Percentiles rank a stretch among this genome's conserved stretches.
These are phyloP conservation scores for Mactromeris polynyma DNA, from an alignment of 2,888 invertebrate genomes.

Conservation along the genomic window DNA sequence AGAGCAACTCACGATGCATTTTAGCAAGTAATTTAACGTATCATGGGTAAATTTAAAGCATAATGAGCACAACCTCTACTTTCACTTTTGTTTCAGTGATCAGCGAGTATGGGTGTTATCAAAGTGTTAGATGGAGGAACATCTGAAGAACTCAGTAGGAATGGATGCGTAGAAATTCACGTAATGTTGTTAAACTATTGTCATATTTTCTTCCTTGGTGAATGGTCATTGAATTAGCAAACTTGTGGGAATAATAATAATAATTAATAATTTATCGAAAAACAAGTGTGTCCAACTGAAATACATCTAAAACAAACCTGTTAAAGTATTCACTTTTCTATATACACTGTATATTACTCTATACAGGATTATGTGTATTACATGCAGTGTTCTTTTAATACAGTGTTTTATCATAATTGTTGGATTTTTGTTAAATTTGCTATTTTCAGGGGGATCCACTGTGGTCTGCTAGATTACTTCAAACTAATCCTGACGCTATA, in stretches of 20 bases:
- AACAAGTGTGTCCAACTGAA: too few species aligned
- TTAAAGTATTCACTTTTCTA: too few species aligned
- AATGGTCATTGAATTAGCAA: too few species aligned
- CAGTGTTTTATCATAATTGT: too few species aligned
- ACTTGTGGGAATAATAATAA: too few species aligned
- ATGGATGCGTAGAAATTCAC: slow-evolving; percentile 69
- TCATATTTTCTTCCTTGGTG: too few species aligned
- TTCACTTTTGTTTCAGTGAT: slow-evolving; percentile 26
- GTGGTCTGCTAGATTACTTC: slow-evolving; percentile 95
- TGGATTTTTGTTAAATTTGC: not conserved
- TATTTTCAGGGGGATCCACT: slow-evolving; percentile 91
- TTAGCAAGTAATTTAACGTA: not conserved
- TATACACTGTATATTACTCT: too few species aligned
- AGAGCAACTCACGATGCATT: not conserved
- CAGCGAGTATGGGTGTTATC: not conserved
- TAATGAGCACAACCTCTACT: slow-evolving; percentile 4
- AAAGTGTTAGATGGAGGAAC: slow-evolving; percentile 80
- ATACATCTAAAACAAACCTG: too few species aligned
- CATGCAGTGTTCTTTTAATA: too few species aligned
- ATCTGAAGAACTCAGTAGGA: slow-evolving; percentile 72
- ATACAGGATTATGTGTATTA: too few species aligned
- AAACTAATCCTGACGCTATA: slow-evolving; percentile 93
- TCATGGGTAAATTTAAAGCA: not conserved
- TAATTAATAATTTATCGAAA: too few species aligned
- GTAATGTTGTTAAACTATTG: slow-evolving; percentile 66